These are phyloP conservation scores for Pagrus major DNA, from an alignment of 2,113 vertebrate species.

Conservation along the genomic window DNA sequence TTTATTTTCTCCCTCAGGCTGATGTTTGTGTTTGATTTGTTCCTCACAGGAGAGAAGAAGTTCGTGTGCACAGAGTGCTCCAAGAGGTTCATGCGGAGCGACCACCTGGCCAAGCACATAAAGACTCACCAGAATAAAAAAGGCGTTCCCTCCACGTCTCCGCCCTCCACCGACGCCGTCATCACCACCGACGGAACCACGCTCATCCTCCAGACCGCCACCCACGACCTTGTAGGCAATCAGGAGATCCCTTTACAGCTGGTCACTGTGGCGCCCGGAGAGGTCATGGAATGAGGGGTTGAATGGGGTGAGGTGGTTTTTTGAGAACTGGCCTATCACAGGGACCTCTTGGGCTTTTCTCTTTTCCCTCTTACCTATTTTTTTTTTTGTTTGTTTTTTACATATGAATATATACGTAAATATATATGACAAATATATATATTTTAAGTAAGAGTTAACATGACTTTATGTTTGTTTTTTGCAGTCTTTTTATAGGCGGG, in stretches of 20 bases:
- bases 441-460: constrained; percentile 88
- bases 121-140: constrained; percentile 99
- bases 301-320: constrained; percentile 50
- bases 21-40: not conserved
- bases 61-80: constrained; percentile 99
- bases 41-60: constrained; percentile 95
- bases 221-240: constrained; percentile 95
- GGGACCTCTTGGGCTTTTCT: constrained; percentile 75
- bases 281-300: constrained; percentile 96
- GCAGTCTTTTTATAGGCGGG: constrained; percentile 99
- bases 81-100: constrained; percentile 99
- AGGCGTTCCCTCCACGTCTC: constrained; percentile 90
- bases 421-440: constrained; percentile 88
- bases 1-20: not conserved
- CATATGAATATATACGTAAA: constrained; percentile 87
- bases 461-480: constrained; percentile 96
- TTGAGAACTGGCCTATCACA: constrained; percentile 81
- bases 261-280: constrained; percentile 97
- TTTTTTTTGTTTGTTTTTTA: constrained; percentile 75
- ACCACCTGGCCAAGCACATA: constrained; percentile 99
- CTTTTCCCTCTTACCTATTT: constrained; percentile 63
- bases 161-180: constrained; percentile 89
- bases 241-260: constrained; percentile 99
- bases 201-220: constrained; percentile 97
- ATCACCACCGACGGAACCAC: constrained; percentile 97